A percentile compares a stretch with the other conserved stretches of the same genome.
phyloP scores from a whole-genome alignment of 2,888 invertebrate species.

The Melieria picta region DNA sequence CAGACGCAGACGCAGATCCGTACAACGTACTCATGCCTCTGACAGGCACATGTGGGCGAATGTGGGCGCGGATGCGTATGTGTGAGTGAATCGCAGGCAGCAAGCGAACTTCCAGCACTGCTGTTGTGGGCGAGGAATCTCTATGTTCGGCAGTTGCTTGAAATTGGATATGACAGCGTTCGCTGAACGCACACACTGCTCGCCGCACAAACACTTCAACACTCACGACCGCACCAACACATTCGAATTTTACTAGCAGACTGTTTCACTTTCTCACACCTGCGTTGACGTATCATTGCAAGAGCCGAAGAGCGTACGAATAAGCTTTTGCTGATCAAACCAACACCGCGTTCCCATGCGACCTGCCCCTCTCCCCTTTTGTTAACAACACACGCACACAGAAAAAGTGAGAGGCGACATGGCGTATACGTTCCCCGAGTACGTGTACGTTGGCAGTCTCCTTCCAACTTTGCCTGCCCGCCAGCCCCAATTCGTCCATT shows the following conservation, averaged over 20 bases:
- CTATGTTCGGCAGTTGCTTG: constrained; percentile 3
- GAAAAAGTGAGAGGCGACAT: not conserved
- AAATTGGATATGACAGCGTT: constrained; percentile 25
- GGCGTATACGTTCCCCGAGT: constrained; percentile 21
- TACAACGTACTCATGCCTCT: too few species aligned
- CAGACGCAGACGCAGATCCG: too few species aligned
- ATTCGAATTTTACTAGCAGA: not conserved
- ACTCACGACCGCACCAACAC: not conserved
- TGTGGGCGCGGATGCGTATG: too few species aligned
- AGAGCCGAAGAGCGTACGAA: constrained; percentile 10
- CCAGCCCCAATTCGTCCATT: not conserved
- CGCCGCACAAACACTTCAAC: not conserved
- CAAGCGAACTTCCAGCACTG: too few species aligned
- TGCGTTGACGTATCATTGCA: not conserved
- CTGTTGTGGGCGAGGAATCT: not conserved
- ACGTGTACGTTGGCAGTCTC: not conserved
- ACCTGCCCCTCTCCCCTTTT: not conserved
- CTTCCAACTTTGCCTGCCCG: not conserved
- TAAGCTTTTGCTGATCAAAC: too few species aligned
- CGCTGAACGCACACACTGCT: not conserved
- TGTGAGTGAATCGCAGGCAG: too few species aligned
- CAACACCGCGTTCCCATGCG: too few species aligned
- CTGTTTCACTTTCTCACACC: not conserved
- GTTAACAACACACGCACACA: not conserved
- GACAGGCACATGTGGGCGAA: too few species aligned